These are phyloP conservation scores for Dendrocopos noguchii DNA, from an alignment of 2,113 vertebrate genomes.

Conservation along the genomic window DNA sequence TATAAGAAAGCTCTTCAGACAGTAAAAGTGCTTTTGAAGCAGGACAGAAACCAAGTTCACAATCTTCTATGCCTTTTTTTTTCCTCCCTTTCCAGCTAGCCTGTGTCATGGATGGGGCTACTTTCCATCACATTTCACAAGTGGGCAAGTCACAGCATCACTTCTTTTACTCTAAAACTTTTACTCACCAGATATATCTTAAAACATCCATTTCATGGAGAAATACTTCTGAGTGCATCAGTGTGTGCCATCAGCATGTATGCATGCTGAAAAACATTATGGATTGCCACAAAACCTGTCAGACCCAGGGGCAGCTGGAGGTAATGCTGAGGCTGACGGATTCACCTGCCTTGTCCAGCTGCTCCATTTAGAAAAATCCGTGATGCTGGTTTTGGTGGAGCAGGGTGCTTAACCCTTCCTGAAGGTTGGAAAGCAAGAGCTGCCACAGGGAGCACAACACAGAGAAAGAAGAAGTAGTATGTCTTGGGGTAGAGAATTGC, in stretches of 20 bases:
- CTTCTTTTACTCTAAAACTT: background rate
- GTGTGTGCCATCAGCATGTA: background rate
- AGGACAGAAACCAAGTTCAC: background rate
- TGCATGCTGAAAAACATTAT: background rate
- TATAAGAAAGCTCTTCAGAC: background rate
- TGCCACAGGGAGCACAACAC: background rate
- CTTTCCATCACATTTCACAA: background rate
- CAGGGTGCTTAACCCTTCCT: background rate
- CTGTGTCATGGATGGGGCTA: background rate
- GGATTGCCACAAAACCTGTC: background rate
- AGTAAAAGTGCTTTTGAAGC: background rate
- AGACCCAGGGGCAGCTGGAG: background rate
- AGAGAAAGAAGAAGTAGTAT: background rate
- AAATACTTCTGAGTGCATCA: background rate
- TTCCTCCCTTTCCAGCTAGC: background rate
- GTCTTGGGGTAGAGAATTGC: background rate
- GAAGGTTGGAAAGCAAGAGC: background rate
- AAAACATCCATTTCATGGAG: background rate
- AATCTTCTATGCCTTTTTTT: background rate
- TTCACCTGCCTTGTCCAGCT: background rate
- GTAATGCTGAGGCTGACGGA: background rate
- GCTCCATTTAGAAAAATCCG: background rate
- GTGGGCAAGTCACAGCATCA: no score
- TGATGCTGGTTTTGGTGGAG: background rate
- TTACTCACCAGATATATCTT: background rate